Conservation (phyloP, 2,113 vertebrate genomes). For the Tetraodon nigroviridis region DNA sequence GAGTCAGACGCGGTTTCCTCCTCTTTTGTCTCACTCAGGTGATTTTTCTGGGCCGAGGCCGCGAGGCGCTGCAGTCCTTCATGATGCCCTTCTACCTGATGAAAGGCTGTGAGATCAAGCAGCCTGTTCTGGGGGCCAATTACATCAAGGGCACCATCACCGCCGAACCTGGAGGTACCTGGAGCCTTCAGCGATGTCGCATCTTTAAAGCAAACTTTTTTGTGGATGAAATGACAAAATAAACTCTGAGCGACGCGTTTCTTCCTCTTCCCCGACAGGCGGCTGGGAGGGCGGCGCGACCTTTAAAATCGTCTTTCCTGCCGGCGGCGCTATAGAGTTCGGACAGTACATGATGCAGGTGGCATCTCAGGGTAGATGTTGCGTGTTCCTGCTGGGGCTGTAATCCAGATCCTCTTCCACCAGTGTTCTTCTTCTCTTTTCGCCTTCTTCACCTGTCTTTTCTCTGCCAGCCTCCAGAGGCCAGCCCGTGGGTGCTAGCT, state of each 20-base stretch:
- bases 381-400: not conserved
- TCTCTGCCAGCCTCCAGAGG: conserved; percentile 85
- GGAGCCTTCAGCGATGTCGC: not conserved
- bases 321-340: conserved; percentile 95
- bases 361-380: conserved; percentile 84
- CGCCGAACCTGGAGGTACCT: conserved; percentile 87
- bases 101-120: conserved; percentile 95
- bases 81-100: conserved; percentile 98
- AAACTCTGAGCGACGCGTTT: no score
- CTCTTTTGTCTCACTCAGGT: conserved; percentile 72
- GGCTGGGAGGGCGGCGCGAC: conserved; percentile 90
- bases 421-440: not conserved
- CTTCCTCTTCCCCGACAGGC: conserved; percentile 65
- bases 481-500: conserved; percentile 79
- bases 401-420: no score
- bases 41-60: conserved; percentile 91
- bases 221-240: not conserved
- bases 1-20: no score
- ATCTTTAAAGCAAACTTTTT: not conserved
- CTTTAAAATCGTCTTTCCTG: conserved; percentile 85
- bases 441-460: not conserved
- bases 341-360: conserved; percentile 93
- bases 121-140: conserved; percentile 94
- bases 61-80: conserved; percentile 88
- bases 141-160: conserved; percentile 87